A percentile compares a stretch with the other conserved stretches of the same genome.
phyloP scores from a whole-genome alignment of 1,140 invertebrate species.

The Phymastichus coffea region DNA sequence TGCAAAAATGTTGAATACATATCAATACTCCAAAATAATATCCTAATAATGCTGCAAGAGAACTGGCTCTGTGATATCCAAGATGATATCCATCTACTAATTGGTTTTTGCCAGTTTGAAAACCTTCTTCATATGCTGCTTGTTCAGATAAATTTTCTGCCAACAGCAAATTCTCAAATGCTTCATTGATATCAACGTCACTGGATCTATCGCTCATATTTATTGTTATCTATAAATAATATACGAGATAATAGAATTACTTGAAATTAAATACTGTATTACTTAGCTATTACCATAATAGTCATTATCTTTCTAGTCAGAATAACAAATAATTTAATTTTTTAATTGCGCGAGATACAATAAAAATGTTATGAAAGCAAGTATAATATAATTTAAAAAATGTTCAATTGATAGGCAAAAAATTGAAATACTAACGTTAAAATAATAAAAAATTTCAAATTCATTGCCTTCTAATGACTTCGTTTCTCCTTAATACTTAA shows the following conservation, averaged over 20 bases:
- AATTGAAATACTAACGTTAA: no score
- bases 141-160: slow-evolving; percentile 46
- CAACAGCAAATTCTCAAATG: slow-evolving; percentile 49
- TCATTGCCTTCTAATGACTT: no score
- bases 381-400: no score
- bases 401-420: no score
- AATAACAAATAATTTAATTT: no score
- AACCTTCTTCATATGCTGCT: slow-evolving; percentile 46
- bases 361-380: no score
- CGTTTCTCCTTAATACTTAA: no score
- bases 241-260: background rate
- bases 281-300: no score
- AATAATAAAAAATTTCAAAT: no score
- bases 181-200: slow-evolving; percentile 46
- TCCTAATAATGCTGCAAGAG: slow-evolving; percentile 48
- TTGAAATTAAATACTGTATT: background rate
- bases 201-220: background rate
- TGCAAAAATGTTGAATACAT: slow-evolving; percentile 32
- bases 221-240: no score
- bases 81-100: slow-evolving; percentile 48
- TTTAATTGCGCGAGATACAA: no score
- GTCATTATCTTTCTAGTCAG: no score
- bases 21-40: slow-evolving; percentile 48
- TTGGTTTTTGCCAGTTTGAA: slow-evolving; percentile 39
- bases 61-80: slow-evolving; percentile 49